Evolutionary conservation across 1,140 invertebrate species (phyloP).

Genomic region (Zaprionus ghesquierei): DNA sequence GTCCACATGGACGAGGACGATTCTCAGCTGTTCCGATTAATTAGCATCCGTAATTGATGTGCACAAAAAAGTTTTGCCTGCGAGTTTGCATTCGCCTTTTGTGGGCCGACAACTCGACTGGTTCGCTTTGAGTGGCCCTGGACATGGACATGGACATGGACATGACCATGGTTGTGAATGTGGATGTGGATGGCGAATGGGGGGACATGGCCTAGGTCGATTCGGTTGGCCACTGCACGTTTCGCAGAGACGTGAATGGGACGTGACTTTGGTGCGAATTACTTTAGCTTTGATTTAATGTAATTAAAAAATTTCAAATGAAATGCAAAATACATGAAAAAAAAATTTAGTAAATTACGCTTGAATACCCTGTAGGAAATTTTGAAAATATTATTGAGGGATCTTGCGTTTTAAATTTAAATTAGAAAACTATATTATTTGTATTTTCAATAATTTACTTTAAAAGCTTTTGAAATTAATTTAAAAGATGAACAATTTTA

Average conservation of each 20-base stretch:
- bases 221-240: constrained; percentile 45
- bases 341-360: background rate
- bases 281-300: constrained; percentile 80
- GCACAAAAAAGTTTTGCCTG: constrained; percentile 73
- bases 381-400: background rate
- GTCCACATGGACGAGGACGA: constrained; percentile 5
- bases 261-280: constrained; percentile 81
- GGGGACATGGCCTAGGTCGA: constrained; percentile 20
- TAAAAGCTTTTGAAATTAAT: background rate
- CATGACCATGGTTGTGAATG: constrained; percentile 18
- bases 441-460: background rate
- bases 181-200: constrained; percentile 14
- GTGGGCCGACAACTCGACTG: constrained; percentile 27
- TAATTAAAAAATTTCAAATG: constrained; percentile 76
- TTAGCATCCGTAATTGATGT: constrained; percentile 82
- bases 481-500: no score
- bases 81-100: constrained; percentile 57
- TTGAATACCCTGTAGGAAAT: background rate
- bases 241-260: constrained; percentile 30
- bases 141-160: constrained; percentile 40
- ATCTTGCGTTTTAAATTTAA: no score
- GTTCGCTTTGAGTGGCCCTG: constrained; percentile 55
- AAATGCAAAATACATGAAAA: constrained; percentile 34
- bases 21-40: constrained; percentile 75
- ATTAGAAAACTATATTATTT: no score